Percentiles rank a stretch among this genome's conserved stretches.
Evolutionary conservation across 2,113 vertebrate species (phyloP).

Genomic region (Dasyprocta punctata): DNA sequence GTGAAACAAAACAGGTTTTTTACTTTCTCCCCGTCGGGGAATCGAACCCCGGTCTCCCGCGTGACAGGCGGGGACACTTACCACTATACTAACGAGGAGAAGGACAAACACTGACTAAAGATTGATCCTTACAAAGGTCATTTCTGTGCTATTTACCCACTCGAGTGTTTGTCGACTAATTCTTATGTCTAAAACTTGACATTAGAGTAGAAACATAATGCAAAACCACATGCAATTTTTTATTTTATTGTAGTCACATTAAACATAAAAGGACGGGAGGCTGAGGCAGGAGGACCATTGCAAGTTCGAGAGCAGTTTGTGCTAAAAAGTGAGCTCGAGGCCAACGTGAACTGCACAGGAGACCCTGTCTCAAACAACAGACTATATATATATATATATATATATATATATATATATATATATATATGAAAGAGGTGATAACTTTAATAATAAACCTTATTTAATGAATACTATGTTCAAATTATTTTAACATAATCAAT

Average conservation of each 20-base stretch:
- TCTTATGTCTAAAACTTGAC: accelerated
- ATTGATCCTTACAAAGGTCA: accelerated
- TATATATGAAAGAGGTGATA: background rate
- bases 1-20: too few species aligned
- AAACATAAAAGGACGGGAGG: background rate
- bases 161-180: accelerated
- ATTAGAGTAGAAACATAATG: background rate
- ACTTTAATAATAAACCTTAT: background rate
- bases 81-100: slow-evolving; percentile 70
- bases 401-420: too few species aligned
- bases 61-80: background rate
- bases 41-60: background rate
- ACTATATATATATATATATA: too few species aligned
- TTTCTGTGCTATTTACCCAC: accelerated
- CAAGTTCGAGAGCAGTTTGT: too few species aligned
- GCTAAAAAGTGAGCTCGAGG: too few species aligned
- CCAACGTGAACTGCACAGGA: too few species aligned
- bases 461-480: background rate
- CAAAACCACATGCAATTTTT: background rate
- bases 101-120: accelerated
- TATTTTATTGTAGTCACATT: background rate
- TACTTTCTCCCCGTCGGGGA: background rate
- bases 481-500: background rate
- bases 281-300: too few species aligned
- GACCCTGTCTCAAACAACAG: too few species aligned